These are phyloP conservation scores for Promerops cafer DNA, from an alignment of 2,113 vertebrate genomes.

Conservation along the genomic window DNA sequence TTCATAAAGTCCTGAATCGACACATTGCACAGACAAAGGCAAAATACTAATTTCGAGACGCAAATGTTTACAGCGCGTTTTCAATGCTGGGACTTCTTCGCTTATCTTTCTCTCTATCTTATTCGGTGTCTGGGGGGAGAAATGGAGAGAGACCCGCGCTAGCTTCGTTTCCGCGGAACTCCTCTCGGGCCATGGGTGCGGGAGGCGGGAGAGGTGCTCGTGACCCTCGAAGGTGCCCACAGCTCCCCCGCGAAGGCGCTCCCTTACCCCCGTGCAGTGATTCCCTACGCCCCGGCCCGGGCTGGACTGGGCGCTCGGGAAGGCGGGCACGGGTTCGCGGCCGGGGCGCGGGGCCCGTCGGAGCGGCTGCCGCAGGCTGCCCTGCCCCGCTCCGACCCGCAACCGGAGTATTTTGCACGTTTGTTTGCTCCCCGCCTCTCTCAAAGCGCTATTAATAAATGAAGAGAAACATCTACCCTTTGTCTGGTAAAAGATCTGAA, in stretches of 20 bases:
- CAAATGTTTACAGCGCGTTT: neutral
- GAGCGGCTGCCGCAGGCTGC: neutral
- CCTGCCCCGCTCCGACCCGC: neutral
- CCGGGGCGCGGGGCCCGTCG: neutral
- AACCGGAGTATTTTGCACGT: neutral
- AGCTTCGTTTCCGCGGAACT: neutral
- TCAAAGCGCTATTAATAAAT: neutral
- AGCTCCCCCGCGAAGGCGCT: neutral
- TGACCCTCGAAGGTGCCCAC: neutral
- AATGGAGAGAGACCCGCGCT: neutral
- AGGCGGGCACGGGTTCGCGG: neutral
- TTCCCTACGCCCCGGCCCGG: neutral
- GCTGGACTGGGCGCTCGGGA: neutral
- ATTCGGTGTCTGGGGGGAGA: neutral
- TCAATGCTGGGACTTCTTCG: neutral
- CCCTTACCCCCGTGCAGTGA: neutral
- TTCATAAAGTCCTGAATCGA: constrained; percentile 64
- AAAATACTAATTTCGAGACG: neutral
- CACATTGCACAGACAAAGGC: constrained; percentile 33
- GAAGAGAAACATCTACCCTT: neutral
- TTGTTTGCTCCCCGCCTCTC: neutral
- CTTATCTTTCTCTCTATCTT: neutral
- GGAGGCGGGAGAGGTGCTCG: neutral
- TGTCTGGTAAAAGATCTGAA: neutral
- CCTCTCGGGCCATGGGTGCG: neutral